Evolutionary conservation across 2,113 vertebrate species (phyloP).

Genomic region (Maccullochella peelii): DNA sequence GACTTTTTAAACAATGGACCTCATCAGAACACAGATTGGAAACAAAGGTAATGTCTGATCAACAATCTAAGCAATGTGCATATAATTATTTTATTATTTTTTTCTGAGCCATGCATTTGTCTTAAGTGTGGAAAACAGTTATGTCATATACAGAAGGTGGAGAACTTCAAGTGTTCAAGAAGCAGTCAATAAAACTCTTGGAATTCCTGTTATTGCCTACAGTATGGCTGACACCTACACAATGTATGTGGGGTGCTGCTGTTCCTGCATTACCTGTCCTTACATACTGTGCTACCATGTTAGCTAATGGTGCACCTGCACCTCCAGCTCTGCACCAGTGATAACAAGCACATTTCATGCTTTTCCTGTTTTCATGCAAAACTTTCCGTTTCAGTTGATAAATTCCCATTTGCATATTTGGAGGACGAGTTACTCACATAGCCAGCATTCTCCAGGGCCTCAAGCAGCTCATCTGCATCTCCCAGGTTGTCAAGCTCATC

Average conservation of each 20-base stretch:
- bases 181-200: constrained; percentile 6
- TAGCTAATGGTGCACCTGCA: neutral
- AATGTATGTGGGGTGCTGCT: neutral
- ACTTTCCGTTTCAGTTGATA: neutral
- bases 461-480: constrained; percentile 84
- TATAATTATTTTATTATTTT: neutral
- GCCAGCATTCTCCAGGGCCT: constrained; percentile 75
- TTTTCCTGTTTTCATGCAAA: neutral
- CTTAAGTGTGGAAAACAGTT: neutral
- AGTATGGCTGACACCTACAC: neutral
- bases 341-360: neutral
- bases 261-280: neutral
- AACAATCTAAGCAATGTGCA: neutral
- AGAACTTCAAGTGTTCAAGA: neutral
- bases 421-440: constrained; percentile 84
- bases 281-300: neutral
- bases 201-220: neutral
- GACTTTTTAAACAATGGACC: neutral
- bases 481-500: constrained; percentile 89
- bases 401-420: constrained; percentile 2
- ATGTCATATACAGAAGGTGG: neutral
- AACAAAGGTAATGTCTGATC: neutral
- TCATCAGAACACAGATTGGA: neutral
- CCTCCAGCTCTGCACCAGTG: accelerated
- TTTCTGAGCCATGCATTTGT: neutral